These are phyloP conservation scores for Malurus alboscapulatus DNA, from an alignment of 2,113 vertebrate species.

Conservation along the genomic window DNA sequence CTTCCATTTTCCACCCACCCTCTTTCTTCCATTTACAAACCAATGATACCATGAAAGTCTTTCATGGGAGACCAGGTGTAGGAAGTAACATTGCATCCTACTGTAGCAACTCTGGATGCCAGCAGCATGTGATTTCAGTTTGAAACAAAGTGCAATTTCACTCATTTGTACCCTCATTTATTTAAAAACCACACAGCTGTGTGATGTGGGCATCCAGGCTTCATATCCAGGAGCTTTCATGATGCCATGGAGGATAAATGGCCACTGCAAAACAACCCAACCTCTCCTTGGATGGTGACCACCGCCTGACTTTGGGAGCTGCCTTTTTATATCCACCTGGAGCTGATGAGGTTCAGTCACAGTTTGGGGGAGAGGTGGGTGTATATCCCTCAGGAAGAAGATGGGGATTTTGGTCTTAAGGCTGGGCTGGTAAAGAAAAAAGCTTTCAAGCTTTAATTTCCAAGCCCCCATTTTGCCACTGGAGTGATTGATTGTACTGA, in stretches of 20 bases:
- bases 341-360: not conserved
- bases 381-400: not conserved
- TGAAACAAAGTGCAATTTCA: not conserved
- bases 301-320: not conserved
- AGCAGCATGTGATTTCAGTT: not conserved
- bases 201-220: not conserved
- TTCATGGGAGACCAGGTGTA: not conserved
- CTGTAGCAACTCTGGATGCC: not conserved
- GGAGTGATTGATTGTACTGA: not conserved
- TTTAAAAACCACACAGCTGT: accelerated
- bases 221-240: not conserved
- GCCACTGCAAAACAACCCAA: not conserved
- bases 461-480: not conserved
- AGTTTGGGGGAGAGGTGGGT: not conserved
- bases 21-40: not conserved
- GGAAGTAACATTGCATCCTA: not conserved
- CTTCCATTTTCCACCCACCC: not conserved
- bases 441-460: not conserved
- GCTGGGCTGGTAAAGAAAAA: not conserved
- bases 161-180: not conserved
- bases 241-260: accelerated
- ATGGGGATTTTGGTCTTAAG: not conserved
- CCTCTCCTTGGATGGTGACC: accelerated
- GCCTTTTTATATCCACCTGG: not conserved
- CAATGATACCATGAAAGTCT: not conserved